Evolutionary conservation across 2,888 invertebrate genomes (phyloP).

Genomic region (Brachyptera risi): DNA sequence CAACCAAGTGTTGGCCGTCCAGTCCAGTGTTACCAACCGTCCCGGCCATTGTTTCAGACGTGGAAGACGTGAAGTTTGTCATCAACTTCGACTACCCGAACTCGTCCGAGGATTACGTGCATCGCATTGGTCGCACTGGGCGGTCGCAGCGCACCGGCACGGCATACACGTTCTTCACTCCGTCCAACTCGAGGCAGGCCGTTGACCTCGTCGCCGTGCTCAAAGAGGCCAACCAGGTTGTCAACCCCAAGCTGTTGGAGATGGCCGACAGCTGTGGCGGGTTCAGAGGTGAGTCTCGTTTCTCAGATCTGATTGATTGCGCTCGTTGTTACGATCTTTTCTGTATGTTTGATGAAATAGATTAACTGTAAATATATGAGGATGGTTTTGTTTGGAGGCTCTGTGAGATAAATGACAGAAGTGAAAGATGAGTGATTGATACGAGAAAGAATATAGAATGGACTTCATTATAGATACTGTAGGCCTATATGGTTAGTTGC

Average conservation of each 20-base stretch:
- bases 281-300: background rate
- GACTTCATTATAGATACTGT: too few relatives aligned
- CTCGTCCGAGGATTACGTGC: constrained; percentile 96
- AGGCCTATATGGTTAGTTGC: too few relatives aligned
- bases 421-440: too few relatives aligned
- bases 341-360: background rate
- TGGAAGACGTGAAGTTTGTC: constrained; percentile 98
- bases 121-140: constrained; percentile 94
- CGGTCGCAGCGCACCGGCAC: constrained; percentile 90
- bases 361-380: too few relatives aligned
- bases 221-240: constrained; percentile 90
- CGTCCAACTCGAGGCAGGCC: constrained; percentile 85
- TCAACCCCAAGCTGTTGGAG: constrained; percentile 83
- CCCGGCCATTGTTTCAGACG: constrained; percentile 82
- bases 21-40: too few relatives aligned
- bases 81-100: constrained; percentile 98
- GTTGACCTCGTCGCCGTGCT: constrained; percentile 86
- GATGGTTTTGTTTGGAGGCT: too few relatives aligned
- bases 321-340: background rate
- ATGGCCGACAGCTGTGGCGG: constrained; percentile 58
- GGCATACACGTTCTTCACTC: constrained; percentile 94
- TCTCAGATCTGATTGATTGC: too few relatives aligned
- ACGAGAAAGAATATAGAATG: too few relatives aligned
- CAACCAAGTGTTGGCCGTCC: too few relatives aligned
- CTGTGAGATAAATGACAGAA: too few relatives aligned